Evolutionary conservation across 2,888 invertebrate genomes (phyloP).

Genomic region (Prosapia bicincta): DNA sequence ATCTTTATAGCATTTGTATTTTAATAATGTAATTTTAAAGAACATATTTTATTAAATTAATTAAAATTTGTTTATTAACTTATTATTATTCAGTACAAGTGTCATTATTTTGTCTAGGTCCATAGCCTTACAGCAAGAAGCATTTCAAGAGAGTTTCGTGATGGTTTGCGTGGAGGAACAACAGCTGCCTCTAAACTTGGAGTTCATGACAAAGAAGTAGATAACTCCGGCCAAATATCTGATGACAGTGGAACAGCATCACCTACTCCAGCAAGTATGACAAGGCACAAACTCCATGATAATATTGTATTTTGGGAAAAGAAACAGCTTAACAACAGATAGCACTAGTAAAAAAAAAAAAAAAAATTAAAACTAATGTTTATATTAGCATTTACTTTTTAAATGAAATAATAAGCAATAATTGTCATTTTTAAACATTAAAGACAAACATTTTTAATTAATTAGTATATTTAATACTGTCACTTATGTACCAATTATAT

Average conservation of each 20-base stretch:
- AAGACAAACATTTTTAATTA: neutral
- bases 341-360: neutral
- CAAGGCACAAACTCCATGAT: slow-evolving; percentile 16
- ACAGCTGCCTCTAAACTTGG: slow-evolving; percentile 12
- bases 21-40: too few relatives aligned
- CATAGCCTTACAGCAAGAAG: slow-evolving; percentile 80
- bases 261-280: slow-evolving; percentile 18
- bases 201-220: slow-evolving; percentile 11
- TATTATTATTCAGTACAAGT: too few relatives aligned
- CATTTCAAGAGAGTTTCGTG: slow-evolving; percentile 69
- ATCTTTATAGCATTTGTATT: too few relatives aligned
- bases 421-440: neutral
- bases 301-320: slow-evolving; percentile 29
- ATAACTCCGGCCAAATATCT: slow-evolving; percentile 25
- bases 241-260: slow-evolving; percentile 29
- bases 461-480: neutral
- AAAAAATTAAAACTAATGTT: too few relatives aligned
- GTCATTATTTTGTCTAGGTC: slow-evolving; percentile 42
- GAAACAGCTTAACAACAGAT: neutral
- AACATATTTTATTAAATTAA: too few relatives aligned
- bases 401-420: too few relatives aligned
- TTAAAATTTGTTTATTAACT: too few relatives aligned
- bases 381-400: too few relatives aligned
- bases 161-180: slow-evolving; percentile 53
- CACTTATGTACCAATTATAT: neutral